A percentile compares a stretch with the other conserved stretches of the same genome.
These are phyloP conservation scores for Napeogenes inachia DNA, from an alignment of 2,888 invertebrate genomes.

Conservation along the genomic window DNA sequence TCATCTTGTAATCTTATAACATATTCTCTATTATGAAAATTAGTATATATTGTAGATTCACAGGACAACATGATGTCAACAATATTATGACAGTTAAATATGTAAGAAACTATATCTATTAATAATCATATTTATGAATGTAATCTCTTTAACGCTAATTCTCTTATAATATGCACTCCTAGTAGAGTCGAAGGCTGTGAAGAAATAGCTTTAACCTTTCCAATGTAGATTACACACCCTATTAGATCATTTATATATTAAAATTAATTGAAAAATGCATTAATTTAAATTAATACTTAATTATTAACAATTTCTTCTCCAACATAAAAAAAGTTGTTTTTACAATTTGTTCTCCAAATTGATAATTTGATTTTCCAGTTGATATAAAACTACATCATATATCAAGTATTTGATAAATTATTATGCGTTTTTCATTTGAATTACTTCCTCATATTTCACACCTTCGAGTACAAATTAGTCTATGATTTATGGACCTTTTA, in stretches of 20 bases:
- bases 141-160: constrained; percentile 6
- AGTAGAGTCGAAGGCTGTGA: constrained; percentile 71
- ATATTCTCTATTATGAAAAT: background rate
- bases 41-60: background rate
- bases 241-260: constrained; percentile 8
- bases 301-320: no score
- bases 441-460: constrained; percentile 29
- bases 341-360: background rate
- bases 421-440: constrained; percentile 23
- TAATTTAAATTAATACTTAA: no score
- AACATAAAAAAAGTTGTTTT: background rate
- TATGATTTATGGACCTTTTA: constrained; percentile 28
- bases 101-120: no score
- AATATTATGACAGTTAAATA: no score
- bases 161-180: constrained; percentile 49
- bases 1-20: background rate
- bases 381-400: background rate
- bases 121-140: no score
- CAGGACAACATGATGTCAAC: background rate
- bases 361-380: background rate
- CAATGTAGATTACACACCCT: constrained; percentile 52
- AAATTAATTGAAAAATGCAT: constrained; percentile 23
- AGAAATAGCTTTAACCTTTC: constrained; percentile 72
- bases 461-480: constrained; percentile 50
- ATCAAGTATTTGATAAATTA: background rate